These are phyloP conservation scores for Macrophya alboannulata DNA, from an alignment of 2,888 invertebrate species.

Conservation along the genomic window DNA sequence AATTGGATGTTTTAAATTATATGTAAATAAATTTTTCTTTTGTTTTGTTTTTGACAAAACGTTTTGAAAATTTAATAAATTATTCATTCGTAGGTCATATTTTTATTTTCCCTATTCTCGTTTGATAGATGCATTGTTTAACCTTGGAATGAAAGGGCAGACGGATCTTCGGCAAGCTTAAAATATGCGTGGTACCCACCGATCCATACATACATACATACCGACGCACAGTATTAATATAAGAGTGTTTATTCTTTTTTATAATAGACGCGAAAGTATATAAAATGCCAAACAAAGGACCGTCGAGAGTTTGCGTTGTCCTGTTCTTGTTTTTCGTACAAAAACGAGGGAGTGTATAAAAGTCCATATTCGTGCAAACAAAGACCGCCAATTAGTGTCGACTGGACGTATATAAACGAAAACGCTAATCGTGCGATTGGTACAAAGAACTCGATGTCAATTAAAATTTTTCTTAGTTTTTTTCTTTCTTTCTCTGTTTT, in stretches of 20 bases:
- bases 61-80: background rate
- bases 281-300: conserved; percentile 39
- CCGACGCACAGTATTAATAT: too few species aligned
- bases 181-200: background rate
- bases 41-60: too few species aligned
- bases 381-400: conserved; percentile 12
- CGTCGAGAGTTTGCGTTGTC: conserved; percentile 1
- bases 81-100: background rate
- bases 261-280: background rate
- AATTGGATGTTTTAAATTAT: background rate
- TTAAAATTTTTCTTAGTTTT: background rate
- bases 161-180: background rate
- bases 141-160: conserved; percentile 14
- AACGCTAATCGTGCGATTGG: background rate
- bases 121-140: background rate
- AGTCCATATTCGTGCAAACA: conserved; percentile 8
- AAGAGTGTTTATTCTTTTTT: conserved; percentile 20
- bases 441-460: background rate
- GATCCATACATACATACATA: background rate
- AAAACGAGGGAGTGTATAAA: background rate
- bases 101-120: background rate
- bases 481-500: background rate
- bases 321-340: conserved; percentile 5
- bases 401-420: background rate
- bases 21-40: too few species aligned